Evolutionary conservation across 2,797 vertebrate species (phyloP).

Genomic region (Chanos chanos): DNA sequence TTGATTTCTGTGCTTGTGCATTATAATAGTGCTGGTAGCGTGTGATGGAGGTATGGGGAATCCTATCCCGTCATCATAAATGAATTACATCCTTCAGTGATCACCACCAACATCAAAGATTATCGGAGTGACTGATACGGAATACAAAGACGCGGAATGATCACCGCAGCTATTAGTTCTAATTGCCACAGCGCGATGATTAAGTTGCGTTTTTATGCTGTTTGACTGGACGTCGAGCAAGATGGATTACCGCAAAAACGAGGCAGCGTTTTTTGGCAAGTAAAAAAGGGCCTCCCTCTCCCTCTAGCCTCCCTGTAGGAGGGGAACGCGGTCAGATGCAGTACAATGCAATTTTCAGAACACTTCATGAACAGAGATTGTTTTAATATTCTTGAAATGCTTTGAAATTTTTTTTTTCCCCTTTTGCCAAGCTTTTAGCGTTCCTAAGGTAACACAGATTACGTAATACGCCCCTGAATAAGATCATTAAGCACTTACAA

Average conservation of each 20-base stretch:
- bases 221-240: slow-evolving; percentile 65
- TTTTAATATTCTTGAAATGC: slow-evolving; percentile 11
- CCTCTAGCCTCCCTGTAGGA: no score
- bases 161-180: slow-evolving; percentile 65
- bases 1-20: slow-evolving; percentile 49
- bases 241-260: slow-evolving; percentile 64
- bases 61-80: slow-evolving; percentile 55
- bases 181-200: slow-evolving; percentile 67
- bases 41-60: slow-evolving; percentile 43
- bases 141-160: slow-evolving; percentile 54
- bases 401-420: no score
- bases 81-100: slow-evolving; percentile 61
- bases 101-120: slow-evolving; percentile 53
- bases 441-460: no score
- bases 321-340: slow-evolving; percentile 16
- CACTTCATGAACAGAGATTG: slow-evolving; percentile 21
- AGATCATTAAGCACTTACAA: no score
- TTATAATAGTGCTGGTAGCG: slow-evolving; percentile 54
- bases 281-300: not conserved
- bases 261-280: not conserved
- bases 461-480: no score
- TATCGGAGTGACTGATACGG: slow-evolving; percentile 48
- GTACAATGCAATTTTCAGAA: slow-evolving; percentile 11
- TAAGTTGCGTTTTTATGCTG: slow-evolving; percentile 62
- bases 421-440: no score